phyloP scores from a whole-genome alignment of 1,140 invertebrate genomes.

The Ooceraea biroi region DNA sequence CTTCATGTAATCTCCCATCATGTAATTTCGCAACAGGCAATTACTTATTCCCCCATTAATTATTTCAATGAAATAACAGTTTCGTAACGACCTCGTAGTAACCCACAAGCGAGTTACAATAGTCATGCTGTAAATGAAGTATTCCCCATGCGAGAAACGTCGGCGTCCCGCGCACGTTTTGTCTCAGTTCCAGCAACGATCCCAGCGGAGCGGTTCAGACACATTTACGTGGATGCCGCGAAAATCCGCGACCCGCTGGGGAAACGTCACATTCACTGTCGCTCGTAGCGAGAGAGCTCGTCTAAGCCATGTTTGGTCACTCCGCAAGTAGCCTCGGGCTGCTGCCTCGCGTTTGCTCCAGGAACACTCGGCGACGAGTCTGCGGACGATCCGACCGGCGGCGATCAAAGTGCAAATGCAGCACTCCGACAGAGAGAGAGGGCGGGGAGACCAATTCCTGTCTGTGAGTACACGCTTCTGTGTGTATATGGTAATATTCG shows the following conservation, averaged over 20 bases:
- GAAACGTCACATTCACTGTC: neutral
- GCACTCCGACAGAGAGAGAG: slow-evolving; percentile 13
- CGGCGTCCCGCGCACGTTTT: too few species aligned
- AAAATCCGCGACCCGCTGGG: neutral
- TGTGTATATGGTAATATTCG: slow-evolving; percentile 30
- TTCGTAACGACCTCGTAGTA: too few species aligned
- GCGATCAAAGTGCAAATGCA: slow-evolving; percentile 35
- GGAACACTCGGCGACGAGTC: slow-evolving; percentile 61
- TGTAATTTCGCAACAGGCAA: too few species aligned
- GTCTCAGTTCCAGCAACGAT: neutral
- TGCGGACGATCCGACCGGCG: slow-evolving; percentile 37
- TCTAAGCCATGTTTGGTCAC: slow-evolving; percentile 68
- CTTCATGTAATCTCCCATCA: too few species aligned
- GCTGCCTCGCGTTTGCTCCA: slow-evolving; percentile 53
- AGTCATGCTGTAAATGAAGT: too few species aligned
- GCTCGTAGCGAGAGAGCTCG: slow-evolving; percentile 28
- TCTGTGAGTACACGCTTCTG: slow-evolving; percentile 25
- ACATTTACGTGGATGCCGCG: slow-evolving; percentile 24
- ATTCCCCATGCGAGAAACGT: too few species aligned
- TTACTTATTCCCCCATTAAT: too few species aligned
- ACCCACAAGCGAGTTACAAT: too few species aligned
- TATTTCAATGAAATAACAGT: too few species aligned
- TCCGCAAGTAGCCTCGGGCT: slow-evolving; percentile 22
- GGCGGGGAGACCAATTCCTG: slow-evolving; percentile 17
- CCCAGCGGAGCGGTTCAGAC: neutral